These are phyloP conservation scores for Octodonta nipae DNA, from an alignment of 2,888 invertebrate species.

Conservation along the genomic window DNA sequence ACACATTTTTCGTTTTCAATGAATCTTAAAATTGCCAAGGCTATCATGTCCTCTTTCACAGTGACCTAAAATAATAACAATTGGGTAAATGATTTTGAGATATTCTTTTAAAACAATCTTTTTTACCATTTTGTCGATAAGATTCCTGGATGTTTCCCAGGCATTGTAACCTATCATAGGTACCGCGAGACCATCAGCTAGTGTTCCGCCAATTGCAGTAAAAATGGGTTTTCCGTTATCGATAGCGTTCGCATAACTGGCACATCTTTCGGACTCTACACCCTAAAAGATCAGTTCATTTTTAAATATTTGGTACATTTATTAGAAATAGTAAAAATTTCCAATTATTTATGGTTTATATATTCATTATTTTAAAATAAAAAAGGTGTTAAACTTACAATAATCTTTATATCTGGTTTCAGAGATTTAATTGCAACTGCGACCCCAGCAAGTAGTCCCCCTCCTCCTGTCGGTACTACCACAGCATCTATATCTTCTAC, in stretches of 20 bases:
- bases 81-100: background rate
- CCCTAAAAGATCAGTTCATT: conserved; percentile 40
- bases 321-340: too few relatives aligned
- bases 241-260: conserved; percentile 62
- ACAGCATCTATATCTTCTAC: conserved; percentile 73
- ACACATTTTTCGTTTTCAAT: conserved; percentile 56
- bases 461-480: conserved; percentile 87
- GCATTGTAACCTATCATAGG: conserved; percentile 56
- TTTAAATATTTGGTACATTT: background rate
- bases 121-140: conserved; percentile 54
- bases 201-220: conserved; percentile 41
- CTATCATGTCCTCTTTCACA: conserved; percentile 51
- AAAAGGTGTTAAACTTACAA: too few relatives aligned
- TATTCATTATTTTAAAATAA: background rate
- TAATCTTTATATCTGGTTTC: conserved; percentile 68
- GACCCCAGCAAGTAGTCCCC: conserved; percentile 80
- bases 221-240: conserved; percentile 42
- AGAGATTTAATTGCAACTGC: conserved; percentile 80
- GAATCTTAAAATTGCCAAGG: conserved; percentile 47
- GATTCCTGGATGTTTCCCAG: conserved; percentile 44
- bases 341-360: background rate
- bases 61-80: conserved; percentile 32
- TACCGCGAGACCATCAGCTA: conserved; percentile 60
- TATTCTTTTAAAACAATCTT: background rate
- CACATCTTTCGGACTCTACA: conserved; percentile 83